Percentiles rank a stretch among this genome's conserved stretches.
Evolutionary conservation across 2,797 vertebrate species (phyloP).

Genomic region (Leptatherina wallacei): DNA sequence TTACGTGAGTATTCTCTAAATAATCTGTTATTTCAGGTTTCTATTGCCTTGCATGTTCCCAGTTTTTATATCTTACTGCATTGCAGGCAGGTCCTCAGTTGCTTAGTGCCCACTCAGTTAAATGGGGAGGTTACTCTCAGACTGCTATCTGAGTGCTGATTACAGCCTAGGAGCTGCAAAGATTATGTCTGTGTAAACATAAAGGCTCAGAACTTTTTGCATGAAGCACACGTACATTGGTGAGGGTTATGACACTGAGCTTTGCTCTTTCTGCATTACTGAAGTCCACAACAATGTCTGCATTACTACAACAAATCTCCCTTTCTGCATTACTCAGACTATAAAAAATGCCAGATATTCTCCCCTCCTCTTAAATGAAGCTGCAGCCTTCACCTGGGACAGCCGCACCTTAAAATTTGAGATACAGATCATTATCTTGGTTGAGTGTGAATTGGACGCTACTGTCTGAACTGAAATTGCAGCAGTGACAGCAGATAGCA

Average conservation of each 20-base stretch:
- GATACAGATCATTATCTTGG: slow-evolving; percentile 3
- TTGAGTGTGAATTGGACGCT: background rate
- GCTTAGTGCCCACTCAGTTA: background rate
- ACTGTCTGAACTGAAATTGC: background rate
- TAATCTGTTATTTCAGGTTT: background rate
- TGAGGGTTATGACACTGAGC: background rate
- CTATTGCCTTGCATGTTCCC: background rate
- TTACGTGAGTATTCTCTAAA: slow-evolving; percentile 77
- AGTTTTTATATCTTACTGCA: background rate
- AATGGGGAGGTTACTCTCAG: background rate
- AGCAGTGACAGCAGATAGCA: slow-evolving; percentile 8
- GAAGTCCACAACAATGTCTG: background rate
- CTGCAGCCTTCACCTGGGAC: background rate
- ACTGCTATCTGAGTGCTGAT: background rate
- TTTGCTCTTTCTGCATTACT: background rate
- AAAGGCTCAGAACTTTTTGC: slow-evolving; percentile 8
- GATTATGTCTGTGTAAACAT: background rate
- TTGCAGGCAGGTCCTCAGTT: background rate
- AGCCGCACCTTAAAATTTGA: slow-evolving; percentile 8
- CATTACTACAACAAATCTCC: background rate
- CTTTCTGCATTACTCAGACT: background rate
- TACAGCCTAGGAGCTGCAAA: background rate
- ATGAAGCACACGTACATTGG: background rate
- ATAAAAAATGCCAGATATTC: background rate
- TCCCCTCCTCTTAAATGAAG: slow-evolving; percentile 20